Percentiles rank a stretch among this genome's conserved stretches.
Conservation (phyloP, 2,113 vertebrate genomes). For the Gavialis gangeticus region DNA sequence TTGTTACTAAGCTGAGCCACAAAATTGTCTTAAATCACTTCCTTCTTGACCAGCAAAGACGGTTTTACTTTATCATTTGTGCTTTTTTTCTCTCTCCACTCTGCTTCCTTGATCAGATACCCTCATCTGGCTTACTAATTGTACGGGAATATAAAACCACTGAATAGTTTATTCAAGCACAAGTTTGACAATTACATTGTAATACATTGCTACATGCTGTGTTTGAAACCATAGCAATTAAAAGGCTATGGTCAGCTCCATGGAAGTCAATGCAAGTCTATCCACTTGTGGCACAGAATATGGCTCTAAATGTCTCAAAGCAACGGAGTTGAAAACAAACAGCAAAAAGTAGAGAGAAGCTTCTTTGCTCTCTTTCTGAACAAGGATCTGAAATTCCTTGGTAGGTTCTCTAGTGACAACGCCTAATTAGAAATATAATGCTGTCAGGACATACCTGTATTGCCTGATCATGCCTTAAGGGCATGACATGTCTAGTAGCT, state of each 20-base stretch:
- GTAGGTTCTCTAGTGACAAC: accelerated
- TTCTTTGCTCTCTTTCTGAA: neutral
- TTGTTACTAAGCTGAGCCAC: neutral
- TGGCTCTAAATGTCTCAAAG: neutral
- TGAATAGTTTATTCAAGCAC: neutral
- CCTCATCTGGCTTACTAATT: neutral
- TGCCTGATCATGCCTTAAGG: neutral
- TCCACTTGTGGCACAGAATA: neutral
- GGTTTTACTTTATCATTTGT: neutral
- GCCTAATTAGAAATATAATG: neutral
- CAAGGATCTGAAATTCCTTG: neutral
- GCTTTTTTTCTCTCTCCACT: neutral
- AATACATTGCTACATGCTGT: neutral
- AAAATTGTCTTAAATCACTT: neutral
- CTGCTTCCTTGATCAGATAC: neutral
- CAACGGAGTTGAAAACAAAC: neutral
- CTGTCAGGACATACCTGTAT: neutral
- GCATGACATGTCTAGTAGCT: neutral
- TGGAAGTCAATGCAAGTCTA: neutral
- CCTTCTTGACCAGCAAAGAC: neutral
- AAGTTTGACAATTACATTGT: neutral
- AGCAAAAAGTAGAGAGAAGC: neutral
- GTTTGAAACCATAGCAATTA: neutral
- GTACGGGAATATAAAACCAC: neutral
- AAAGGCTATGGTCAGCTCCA: neutral